Percentiles rank a stretch among this genome's conserved stretches.
Evolutionary conservation across 2,113 vertebrate genomes (phyloP).

Genomic region (Pseudopipra pipra): DNA sequence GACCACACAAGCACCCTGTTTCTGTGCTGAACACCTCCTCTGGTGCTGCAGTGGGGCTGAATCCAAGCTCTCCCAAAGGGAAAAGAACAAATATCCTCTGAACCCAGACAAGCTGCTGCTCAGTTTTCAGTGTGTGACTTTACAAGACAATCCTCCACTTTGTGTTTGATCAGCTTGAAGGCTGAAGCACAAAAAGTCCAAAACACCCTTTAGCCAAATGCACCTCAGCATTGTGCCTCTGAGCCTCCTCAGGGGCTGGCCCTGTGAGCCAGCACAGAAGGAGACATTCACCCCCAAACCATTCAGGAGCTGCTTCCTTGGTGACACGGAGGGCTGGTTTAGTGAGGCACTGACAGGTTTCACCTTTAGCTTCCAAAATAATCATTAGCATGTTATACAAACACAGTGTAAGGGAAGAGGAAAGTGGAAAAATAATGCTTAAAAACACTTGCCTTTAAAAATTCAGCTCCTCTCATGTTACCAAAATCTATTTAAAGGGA

Average conservation of each 20-base stretch:
- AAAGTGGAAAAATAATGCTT: not conserved
- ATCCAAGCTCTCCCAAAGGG: not conserved
- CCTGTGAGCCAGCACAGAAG: not conserved
- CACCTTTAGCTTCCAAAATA: not conserved
- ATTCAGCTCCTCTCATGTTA: not conserved
- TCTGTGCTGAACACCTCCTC: not conserved
- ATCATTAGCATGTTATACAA: not conserved
- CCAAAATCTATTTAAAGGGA: not conserved
- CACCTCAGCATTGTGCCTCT: not conserved
- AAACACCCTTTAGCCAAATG: not conserved
- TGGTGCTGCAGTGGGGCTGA: not conserved
- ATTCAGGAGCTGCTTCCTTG: not conserved
- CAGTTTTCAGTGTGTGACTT: not conserved
- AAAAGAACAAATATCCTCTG: not conserved
- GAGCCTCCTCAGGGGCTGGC: not conserved
- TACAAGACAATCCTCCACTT: not conserved
- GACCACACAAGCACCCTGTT: not conserved
- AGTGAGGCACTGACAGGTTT: not conserved
- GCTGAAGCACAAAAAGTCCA: not conserved
- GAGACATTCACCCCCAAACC: not conserved
- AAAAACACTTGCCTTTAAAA: slow-evolving; percentile 14
- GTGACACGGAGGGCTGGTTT: not conserved
- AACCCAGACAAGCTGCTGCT: not conserved
- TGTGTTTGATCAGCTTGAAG: not conserved
- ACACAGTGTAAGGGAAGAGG: not conserved